Base-by-base conservation (phyloP, 2,888 invertebrate genomes). In the Brachynemurus nebulosus region DNA sequence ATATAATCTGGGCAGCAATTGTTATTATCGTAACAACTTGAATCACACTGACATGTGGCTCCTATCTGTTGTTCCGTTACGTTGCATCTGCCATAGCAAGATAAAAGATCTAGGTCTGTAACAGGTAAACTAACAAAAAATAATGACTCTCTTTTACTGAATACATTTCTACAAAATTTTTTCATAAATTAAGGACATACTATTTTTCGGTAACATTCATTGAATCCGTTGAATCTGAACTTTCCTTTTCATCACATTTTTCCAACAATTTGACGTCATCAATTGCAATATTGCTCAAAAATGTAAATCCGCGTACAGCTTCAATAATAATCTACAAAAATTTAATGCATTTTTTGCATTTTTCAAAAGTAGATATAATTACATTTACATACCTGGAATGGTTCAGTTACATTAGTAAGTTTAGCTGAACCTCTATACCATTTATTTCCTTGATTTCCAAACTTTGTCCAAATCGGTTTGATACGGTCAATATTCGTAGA, bases 401-500 rank as follows among this genome's bases (percentile, higher is more conserved):
- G 68, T 52, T 68, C 68, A 40, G 53, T 53, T 2, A 68, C 63
- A 25, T 61, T 59, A 9, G 56, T 64, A 43, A 75, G 66, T 49
- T 57, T 53, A 12, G 68, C 63, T 20, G 65, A 67, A 18, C 64
- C 72, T 33, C 70, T 68, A 19, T 68, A 65, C 89, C 89, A 89
- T 2, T 57, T 50, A 53, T 81, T 72, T 0, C 82, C 84, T 52
- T 80, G 78, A 54, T 82, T 74, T 0, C 84, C 85, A 55, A 66
- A 66, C 48, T 69, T 66, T 47, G 78, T 60, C 1, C 73, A 59
- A 44, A 65, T 70, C 1, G 68, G 60, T 1, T 66, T 65, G 11
- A 30, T 49, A 25, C 62, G 65, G 64, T 66, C 66, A 62, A 64
- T 66, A 66, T 60, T 62, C 58, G 58, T 54, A 55, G 56, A 57